Conservation (phyloP, 2,797 vertebrate genomes). For the Coilia nasus region DNA sequence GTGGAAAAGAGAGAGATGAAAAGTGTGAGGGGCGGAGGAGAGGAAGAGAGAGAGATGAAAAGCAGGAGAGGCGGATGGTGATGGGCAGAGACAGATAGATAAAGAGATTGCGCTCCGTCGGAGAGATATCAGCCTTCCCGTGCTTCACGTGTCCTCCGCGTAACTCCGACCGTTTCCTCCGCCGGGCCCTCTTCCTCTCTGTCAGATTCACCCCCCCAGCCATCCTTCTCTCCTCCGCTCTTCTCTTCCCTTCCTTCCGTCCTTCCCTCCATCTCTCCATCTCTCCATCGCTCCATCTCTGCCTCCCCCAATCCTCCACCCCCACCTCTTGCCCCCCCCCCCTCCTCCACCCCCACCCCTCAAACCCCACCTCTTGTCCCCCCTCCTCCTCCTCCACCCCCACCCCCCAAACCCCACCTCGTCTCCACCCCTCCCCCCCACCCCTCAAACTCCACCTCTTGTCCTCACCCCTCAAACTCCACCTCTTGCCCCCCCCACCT, state of each 20-base stretch:
- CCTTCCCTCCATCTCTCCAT: too few relatives aligned
- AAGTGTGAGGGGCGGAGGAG: neutral
- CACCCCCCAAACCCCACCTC: too few relatives aligned
- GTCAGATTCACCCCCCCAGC: neutral
- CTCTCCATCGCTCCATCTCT: too few relatives aligned
- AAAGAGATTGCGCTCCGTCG: slow-evolving; percentile 3
- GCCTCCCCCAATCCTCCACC: neutral
- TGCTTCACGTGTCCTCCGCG: neutral
- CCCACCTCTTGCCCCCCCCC: too few relatives aligned
- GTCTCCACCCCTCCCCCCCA: too few relatives aligned
- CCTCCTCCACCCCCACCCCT: too few relatives aligned
- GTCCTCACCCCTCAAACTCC: too few relatives aligned
- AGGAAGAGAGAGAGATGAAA: neutral
- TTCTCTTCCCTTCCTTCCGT: neutral
- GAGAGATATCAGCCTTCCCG: neutral
- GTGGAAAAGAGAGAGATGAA: neutral
- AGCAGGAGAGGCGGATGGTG: neutral
- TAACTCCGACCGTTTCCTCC: neutral
- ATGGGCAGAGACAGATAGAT: neutral
- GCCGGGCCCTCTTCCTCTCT: neutral
- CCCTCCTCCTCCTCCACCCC: too few relatives aligned
- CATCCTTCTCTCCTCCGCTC: slow-evolving; percentile 8
- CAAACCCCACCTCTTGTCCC: too few relatives aligned
- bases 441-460: too few relatives aligned
- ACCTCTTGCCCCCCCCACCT: too few relatives aligned